These are phyloP conservation scores for Poecilia wingei DNA, from an alignment of 2,797 vertebrate species.

Conservation along the genomic window DNA sequence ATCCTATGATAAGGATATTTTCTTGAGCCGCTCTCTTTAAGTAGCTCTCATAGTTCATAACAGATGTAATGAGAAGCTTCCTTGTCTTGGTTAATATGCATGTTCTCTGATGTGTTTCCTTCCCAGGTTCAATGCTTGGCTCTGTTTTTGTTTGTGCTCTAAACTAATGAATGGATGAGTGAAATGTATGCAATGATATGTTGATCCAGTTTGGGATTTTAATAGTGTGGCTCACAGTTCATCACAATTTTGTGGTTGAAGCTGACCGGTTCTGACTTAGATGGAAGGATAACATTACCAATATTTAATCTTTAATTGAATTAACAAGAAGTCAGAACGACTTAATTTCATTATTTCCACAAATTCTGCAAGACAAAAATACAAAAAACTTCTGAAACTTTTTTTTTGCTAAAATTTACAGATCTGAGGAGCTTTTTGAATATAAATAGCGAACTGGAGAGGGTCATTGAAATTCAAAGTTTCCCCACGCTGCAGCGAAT, in stretches of 20 bases:
- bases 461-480: constrained; percentile 16
- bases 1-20: neutral
- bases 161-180: neutral
- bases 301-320: neutral
- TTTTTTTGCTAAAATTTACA: neutral
- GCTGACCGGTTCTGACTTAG: neutral
- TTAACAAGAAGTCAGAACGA: neutral
- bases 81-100: neutral
- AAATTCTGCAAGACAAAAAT: constrained; percentile 18
- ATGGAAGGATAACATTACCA: neutral
- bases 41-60: neutral
- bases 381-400: neutral
- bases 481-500: constrained; percentile 10
- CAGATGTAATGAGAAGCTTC: neutral
- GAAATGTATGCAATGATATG: neutral
- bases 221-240: too few species aligned
- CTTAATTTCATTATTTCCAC: neutral
- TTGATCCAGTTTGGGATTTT: neutral
- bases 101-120: neutral
- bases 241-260: neutral
- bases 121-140: neutral
- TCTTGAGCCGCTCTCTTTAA: neutral
- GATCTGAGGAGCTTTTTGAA: constrained; percentile 1
- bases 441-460: constrained; percentile 7
- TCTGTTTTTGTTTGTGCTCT: neutral